These are phyloP conservation scores for Scolanthus callimorphus DNA, from an alignment of 92 coral and sea anemone species.

Conservation along the genomic window DNA sequence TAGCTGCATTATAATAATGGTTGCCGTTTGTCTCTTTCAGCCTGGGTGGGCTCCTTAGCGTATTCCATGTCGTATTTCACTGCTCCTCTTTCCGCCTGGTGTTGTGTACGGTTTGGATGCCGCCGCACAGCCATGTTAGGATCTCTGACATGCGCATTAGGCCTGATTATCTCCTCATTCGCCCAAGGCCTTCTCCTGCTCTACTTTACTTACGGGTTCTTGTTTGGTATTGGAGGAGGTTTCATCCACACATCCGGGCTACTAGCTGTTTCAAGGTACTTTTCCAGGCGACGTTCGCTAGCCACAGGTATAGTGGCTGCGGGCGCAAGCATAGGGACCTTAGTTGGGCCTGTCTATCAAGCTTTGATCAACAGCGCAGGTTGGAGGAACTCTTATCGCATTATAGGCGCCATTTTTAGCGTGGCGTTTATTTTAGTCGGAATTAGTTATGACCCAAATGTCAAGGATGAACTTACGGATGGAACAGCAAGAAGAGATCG, in stretches of 20 bases:
- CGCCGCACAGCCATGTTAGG: slow-evolving; percentile 42
- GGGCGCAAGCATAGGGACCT: slow-evolving; percentile 51
- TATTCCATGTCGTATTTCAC: slow-evolving; percentile 15
- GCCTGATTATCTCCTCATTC: slow-evolving; percentile 43
- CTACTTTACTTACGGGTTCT: slow-evolving; percentile 43
- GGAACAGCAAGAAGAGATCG: neutral
- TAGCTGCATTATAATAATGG: too few species aligned
- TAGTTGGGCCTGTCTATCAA: slow-evolving; percentile 51
- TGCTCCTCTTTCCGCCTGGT: slow-evolving; percentile 37
- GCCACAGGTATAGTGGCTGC: slow-evolving; percentile 62
- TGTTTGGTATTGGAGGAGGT: slow-evolving; percentile 53
- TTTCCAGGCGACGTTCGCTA: slow-evolving; percentile 39
- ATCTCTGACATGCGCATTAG: slow-evolving; percentile 13
- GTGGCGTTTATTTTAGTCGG: slow-evolving; percentile 15
- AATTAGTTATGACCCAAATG: slow-evolving; percentile 30
- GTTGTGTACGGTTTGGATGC: slow-evolving; percentile 38
- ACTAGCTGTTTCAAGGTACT: slow-evolving; percentile 36
- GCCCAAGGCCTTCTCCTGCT: slow-evolving; percentile 17
- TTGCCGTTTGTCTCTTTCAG: slow-evolving; percentile 24
- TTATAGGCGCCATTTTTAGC: slow-evolving; percentile 29
- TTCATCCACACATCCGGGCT: slow-evolving; percentile 38
- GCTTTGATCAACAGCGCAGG: slow-evolving; percentile 32
- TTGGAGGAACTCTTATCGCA: slow-evolving; percentile 59
- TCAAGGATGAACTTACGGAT: slow-evolving; percentile 1
- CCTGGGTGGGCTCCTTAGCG: slow-evolving; percentile 62